Conservation (phyloP, 1,140 invertebrate species). For the Hylaeus volcanicus region DNA sequence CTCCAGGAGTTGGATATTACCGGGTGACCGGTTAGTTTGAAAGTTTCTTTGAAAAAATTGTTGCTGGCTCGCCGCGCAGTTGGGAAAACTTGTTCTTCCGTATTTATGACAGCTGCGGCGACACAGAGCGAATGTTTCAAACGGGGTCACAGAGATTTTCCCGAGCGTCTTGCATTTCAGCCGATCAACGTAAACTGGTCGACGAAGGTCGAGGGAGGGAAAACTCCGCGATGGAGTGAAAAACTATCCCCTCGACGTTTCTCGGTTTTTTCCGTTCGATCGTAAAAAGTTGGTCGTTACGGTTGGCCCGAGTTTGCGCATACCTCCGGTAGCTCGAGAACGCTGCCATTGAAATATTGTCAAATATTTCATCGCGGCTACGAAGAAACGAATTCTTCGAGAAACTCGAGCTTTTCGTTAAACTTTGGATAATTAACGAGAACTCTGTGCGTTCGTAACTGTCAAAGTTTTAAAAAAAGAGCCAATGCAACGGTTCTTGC, state of each 20-base stretch:
- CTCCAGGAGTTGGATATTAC: slow-evolving; percentile 45
- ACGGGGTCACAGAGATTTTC: slow-evolving; percentile 24
- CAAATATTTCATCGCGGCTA: not conserved
- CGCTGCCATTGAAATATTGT: not conserved
- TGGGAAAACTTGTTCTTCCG: slow-evolving; percentile 51
- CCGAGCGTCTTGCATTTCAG: slow-evolving; percentile 1
- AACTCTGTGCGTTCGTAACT: not conserved
- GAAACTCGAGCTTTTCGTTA: not conserved
- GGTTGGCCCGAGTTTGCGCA: not conserved
- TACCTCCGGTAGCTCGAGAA: not conserved
- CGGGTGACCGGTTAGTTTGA: slow-evolving; percentile 39
- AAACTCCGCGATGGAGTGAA: not conserved
- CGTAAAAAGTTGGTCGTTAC: slow-evolving; percentile 10
- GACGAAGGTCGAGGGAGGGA: not conserved
- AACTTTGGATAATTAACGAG: not conserved
- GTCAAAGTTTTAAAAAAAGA: slow-evolving; percentile 31
- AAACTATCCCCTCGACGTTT: not conserved
- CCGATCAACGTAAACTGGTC: not conserved
- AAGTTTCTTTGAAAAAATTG: slow-evolving; percentile 51
- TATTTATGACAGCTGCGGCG: slow-evolving; percentile 59
- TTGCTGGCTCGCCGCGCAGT: slow-evolving; percentile 15
- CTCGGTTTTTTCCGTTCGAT: not conserved
- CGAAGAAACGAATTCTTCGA: slow-evolving; percentile 14
- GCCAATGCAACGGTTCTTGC: no score
- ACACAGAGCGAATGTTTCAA: slow-evolving; percentile 30